These are phyloP conservation scores for Onthophagus taurus DNA, from an alignment of 1,140 invertebrate species.

Conservation along the genomic window DNA sequence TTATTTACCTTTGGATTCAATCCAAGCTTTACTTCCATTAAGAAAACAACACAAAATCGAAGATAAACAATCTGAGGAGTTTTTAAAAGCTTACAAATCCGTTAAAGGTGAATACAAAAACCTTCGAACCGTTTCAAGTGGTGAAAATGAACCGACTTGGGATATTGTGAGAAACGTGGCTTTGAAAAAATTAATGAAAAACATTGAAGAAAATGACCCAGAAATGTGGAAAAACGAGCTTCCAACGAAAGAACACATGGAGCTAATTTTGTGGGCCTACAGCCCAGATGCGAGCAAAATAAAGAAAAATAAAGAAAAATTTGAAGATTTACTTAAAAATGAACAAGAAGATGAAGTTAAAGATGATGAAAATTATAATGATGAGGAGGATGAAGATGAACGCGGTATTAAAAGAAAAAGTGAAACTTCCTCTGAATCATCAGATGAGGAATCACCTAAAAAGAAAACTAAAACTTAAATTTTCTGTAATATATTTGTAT, in stretches of 20 bases:
- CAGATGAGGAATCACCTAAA: constrained; percentile 29
- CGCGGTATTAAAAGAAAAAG: constrained; percentile 15
- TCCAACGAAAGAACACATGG: constrained; percentile 48
- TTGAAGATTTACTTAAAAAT: constrained; percentile 31
- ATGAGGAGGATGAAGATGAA: constrained; percentile 14
- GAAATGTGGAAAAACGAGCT: constrained; percentile 51
- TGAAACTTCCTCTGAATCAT: constrained; percentile 17
- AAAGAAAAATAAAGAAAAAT: constrained; percentile 34
- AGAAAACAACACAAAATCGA: constrained; percentile 30
- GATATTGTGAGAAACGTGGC: constrained; percentile 52
- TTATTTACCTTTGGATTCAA: constrained; percentile 42
- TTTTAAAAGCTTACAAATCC: constrained; percentile 44
- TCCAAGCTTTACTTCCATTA: constrained; percentile 33
- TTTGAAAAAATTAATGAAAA: constrained; percentile 45
- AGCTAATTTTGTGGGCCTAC: constrained; percentile 55
- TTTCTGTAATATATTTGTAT: too few species aligned
- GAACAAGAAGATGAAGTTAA: constrained; percentile 15
- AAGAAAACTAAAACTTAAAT: constrained; percentile 31
- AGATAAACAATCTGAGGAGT: constrained; percentile 36
- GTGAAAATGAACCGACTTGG: constrained; percentile 46
- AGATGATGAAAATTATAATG: constrained; percentile 13
- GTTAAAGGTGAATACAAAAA: constrained; percentile 55
- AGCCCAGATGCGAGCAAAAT: constrained; percentile 47
- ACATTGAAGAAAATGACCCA: constrained; percentile 39
- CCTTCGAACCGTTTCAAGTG: constrained; percentile 46